These are phyloP conservation scores for Loris lydekkerianus DNA, from an alignment of 2,797 vertebrate species.

Conservation along the genomic window DNA sequence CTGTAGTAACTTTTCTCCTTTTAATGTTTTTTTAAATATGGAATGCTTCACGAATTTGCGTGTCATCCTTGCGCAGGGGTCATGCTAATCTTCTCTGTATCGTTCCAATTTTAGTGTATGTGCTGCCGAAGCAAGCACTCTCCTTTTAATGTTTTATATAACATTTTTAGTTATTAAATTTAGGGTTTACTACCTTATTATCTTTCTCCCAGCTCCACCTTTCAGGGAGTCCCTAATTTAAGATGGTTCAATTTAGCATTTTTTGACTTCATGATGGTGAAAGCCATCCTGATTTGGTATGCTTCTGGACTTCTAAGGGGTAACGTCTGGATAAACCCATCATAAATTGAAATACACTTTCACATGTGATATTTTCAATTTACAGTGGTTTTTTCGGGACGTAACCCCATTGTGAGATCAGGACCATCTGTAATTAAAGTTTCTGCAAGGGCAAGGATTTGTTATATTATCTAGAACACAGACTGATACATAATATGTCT, in stretches of 20 bases:
- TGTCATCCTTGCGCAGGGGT: too few relatives aligned
- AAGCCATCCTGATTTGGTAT: background rate
- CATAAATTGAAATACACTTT: background rate
- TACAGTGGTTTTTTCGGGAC: background rate
- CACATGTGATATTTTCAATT: background rate
- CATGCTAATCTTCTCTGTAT: too few relatives aligned
- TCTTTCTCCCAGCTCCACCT: background rate
- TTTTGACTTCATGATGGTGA: background rate
- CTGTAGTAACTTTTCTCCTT: background rate
- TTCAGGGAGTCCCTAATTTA: background rate
- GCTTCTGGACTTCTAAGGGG: background rate
- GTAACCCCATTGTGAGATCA: background rate
- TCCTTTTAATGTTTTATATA: background rate
- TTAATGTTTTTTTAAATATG: background rate
- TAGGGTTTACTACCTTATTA: background rate
- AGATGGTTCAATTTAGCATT: background rate
- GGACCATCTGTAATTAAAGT: background rate
- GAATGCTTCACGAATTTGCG: too few relatives aligned
- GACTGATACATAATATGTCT: background rate
- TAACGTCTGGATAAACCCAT: background rate
- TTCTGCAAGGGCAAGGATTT: background rate
- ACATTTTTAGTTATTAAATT: background rate
- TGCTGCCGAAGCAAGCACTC: too few relatives aligned
- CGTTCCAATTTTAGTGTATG: too few relatives aligned
- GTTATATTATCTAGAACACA: background rate